These are phyloP conservation scores for Corvus cornix DNA, from an alignment of 2,113 vertebrate species.

Conservation along the genomic window DNA sequence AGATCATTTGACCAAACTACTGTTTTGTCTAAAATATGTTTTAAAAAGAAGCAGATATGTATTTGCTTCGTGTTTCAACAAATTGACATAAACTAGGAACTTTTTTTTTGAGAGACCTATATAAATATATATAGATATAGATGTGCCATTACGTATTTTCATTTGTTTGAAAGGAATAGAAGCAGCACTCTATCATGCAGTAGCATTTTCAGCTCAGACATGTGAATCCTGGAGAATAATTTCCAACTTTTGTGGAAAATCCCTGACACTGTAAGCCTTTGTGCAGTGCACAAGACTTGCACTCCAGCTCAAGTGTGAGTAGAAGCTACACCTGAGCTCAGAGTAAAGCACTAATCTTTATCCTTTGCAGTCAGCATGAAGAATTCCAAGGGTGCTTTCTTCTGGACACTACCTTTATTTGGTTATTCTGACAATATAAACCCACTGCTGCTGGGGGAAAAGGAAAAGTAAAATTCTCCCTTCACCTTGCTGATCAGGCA, in stretches of 20 bases:
- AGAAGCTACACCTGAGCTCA: neutral
- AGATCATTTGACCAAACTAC: neutral
- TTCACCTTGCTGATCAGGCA: neutral
- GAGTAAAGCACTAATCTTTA: neutral
- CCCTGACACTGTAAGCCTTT: neutral
- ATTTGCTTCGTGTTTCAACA: neutral
- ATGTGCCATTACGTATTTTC: neutral
- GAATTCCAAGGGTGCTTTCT: neutral
- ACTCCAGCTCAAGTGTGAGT: neutral
- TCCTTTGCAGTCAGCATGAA: neutral
- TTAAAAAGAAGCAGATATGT: neutral
- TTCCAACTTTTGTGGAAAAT: neutral
- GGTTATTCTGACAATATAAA: neutral
- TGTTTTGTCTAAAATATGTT: neutral
- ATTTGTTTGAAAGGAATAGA: neutral
- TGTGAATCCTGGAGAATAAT: neutral
- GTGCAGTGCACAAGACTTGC: neutral
- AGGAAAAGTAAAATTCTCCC: neutral
- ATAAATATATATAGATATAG: too few species aligned
- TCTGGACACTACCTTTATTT: neutral
- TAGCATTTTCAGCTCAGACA: neutral
- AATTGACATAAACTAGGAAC: neutral
- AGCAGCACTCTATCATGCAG: neutral
- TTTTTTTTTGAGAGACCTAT: neutral
- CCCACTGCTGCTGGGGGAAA: rapidly evolving